Conservation (phyloP, 2,797 vertebrate genomes). For the Trichosurus vulpecula region DNA sequence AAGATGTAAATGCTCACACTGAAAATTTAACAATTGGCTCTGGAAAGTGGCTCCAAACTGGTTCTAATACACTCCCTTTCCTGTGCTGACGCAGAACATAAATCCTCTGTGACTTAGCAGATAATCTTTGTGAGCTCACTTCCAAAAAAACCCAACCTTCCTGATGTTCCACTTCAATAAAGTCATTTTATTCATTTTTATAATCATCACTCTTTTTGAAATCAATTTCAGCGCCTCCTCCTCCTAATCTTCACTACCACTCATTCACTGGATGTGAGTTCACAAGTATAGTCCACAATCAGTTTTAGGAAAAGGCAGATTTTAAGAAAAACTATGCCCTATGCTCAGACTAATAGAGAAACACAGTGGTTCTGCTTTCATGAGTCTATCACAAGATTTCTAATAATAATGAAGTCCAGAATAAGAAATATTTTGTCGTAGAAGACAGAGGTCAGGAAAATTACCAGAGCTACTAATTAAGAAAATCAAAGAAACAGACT, state of each 20-base stretch:
- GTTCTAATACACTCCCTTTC: background rate
- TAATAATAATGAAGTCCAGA: background rate
- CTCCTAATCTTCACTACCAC: background rate
- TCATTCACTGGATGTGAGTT: background rate
- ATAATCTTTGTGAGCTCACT: background rate
- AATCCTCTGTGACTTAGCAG: background rate
- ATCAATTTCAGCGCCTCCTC: background rate
- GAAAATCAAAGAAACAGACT: background rate
- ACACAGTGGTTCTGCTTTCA: background rate
- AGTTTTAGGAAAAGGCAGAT: background rate
- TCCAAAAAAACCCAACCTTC: background rate
- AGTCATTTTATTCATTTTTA: background rate
- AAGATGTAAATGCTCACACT: background rate
- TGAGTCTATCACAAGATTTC: background rate
- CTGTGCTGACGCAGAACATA: background rate
- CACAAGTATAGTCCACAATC: background rate
- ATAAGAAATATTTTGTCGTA: background rate
- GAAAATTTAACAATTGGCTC: background rate
- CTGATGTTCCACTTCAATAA: background rate
- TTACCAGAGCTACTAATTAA: background rate
- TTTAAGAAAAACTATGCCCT: background rate
- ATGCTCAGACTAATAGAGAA: background rate
- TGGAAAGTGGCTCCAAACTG: background rate
- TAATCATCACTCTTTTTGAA: background rate
- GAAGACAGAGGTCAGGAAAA: background rate